phyloP scores from a whole-genome alignment of 2,113 vertebrate genomes.

The Nematolebias whitei region DNA sequence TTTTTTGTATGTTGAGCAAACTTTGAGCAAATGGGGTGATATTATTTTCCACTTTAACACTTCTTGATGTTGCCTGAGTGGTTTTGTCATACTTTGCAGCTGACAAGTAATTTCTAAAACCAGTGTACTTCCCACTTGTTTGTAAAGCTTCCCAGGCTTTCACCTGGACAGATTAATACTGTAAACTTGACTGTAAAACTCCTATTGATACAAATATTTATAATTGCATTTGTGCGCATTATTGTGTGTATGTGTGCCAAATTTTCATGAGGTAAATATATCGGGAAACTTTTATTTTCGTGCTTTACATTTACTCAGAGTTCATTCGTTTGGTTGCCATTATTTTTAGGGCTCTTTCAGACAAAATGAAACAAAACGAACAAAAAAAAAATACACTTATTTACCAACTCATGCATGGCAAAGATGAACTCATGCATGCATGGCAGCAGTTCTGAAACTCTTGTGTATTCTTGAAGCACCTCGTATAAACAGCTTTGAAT shows the following conservation, averaged over 20 bases:
- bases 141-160: constrained; percentile 75
- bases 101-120: constrained; percentile 69
- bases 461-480: constrained; percentile 77
- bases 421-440: constrained; percentile 78
- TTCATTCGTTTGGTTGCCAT: constrained; percentile 72
- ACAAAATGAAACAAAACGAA: constrained; percentile 37
- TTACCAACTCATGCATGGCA: constrained; percentile 82
- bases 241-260: constrained; percentile 83
- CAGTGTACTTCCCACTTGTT: constrained; percentile 75
- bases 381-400: constrained; percentile 54
- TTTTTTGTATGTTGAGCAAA: constrained; percentile 68
- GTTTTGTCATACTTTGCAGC: constrained; percentile 79
- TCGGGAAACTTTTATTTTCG: constrained; percentile 66
- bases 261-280: constrained; percentile 68
- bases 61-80: constrained; percentile 78
- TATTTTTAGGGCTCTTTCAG: constrained; percentile 80
- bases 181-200: constrained; percentile 75
- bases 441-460: constrained; percentile 71
- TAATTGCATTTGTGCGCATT: constrained; percentile 78
- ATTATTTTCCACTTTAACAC: constrained; percentile 61
- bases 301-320: constrained; percentile 71
- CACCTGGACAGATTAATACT: constrained; percentile 78
- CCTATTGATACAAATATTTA: constrained; percentile 74
- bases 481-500: constrained; percentile 79
- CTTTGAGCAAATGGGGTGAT: constrained; percentile 60